Base-by-base conservation (phyloP, 2,888 invertebrate species). In the Drosophila formosana region DNA sequence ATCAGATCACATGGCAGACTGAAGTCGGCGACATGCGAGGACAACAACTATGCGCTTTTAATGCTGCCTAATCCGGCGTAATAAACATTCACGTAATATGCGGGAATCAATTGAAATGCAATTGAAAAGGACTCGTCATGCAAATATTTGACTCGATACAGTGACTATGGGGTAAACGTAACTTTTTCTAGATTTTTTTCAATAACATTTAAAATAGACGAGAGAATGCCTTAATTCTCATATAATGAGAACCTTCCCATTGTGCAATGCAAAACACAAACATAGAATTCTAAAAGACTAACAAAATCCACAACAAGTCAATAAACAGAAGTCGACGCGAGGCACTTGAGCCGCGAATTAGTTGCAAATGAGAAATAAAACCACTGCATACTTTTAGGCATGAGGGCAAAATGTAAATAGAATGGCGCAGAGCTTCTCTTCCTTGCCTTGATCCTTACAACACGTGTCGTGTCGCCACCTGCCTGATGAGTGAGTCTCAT, bases 1-100 rank as follows among this genome's bases (percentile, higher is more conserved):
- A 88, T 88, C 84, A 79, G 69, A 88, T 85, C 82, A 78, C 61
- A 81, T 87, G 87, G 72, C 72, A 75, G 72, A 77, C 53, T 65
- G 57, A 68, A 77, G 80, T 75, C 61, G 47, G 52, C 45, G 55
- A 61, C 65, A 72, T 69, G 67, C 65, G 73, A 67, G 60, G 70
- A 80, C 62, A 77, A 49, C 67, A 34, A 57, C 57, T 63, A 64
- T 77, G 66, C 62, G 72, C 87, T 86, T 78, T 87, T 84, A 88
- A 84, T 84, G 87, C 89, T 83, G 83, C 87, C 81, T 84, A 84
- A 84, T 84, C 83, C 89, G 87, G 78, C 89, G 83, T 86, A 88
- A 84, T 84, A 84, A 83, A 83, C 87, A 88, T 83, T 66, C 65
- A 70, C 58, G 65, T 76, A 60, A 76, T 80, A 88, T 84, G 88